phyloP scores from a whole-genome alignment of 2,797 vertebrate species.

The Odontamblyopus lacepedii region DNA sequence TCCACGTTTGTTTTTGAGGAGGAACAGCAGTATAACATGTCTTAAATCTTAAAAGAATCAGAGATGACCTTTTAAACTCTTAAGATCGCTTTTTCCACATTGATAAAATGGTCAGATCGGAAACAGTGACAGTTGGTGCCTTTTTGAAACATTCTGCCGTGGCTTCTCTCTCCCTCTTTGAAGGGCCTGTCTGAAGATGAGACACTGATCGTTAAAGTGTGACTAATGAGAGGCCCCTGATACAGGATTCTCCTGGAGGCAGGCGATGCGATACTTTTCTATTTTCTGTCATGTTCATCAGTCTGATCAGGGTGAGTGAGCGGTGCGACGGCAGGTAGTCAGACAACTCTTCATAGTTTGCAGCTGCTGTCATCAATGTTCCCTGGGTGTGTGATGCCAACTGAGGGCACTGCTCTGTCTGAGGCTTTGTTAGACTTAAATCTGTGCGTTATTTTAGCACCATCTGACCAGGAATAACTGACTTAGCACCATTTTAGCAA shows the following conservation, averaged over 20 bases:
- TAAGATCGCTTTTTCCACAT: not conserved
- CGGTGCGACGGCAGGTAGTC: not conserved
- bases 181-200: slow-evolving; percentile 11
- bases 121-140: not conserved
- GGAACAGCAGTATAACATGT: too few species aligned
- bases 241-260: slow-evolving; percentile 23
- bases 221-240: slow-evolving; percentile 24
- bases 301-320: slow-evolving; percentile 21
- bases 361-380: too few species aligned
- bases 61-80: not conserved
- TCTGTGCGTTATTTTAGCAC: too few species aligned
- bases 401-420: too few species aligned
- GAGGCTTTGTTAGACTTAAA: too few species aligned
- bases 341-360: not conserved
- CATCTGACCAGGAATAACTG: too few species aligned
- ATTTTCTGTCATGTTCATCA: slow-evolving; percentile 40
- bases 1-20: too few species aligned
- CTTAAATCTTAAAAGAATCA: too few species aligned
- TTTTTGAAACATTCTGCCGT: not conserved
- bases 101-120: not conserved
- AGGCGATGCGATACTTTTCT: slow-evolving; percentile 33
- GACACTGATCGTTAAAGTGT: slow-evolving; percentile 3
- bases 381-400: too few species aligned
- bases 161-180: slow-evolving; percentile 9
- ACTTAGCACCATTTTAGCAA: too few species aligned